phyloP scores from a whole-genome alignment of 1,140 invertebrate genomes.

The Idris sp. region DNA sequence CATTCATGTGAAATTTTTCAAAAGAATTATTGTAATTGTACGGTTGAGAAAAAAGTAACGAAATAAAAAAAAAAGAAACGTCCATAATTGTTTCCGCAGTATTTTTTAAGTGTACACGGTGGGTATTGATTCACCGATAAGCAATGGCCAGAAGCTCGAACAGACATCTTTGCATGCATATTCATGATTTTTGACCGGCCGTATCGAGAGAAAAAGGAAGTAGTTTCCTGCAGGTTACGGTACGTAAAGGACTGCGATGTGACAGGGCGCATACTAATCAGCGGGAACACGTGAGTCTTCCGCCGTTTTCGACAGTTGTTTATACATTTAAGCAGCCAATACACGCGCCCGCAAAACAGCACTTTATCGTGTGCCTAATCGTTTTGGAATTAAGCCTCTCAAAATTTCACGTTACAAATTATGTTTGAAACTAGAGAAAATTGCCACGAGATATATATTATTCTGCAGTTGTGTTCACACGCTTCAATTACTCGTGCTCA shows the following conservation, averaged over 20 bases:
- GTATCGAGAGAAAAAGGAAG: conserved; percentile 74
- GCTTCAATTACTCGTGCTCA: no score
- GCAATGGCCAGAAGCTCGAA: conserved; percentile 58
- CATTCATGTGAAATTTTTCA: conserved; percentile 28
- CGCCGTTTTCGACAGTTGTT: conserved; percentile 64
- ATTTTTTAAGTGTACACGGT: conserved; percentile 33
- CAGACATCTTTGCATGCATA: conserved; percentile 69
- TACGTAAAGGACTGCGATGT: conserved; percentile 68
- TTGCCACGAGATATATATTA: background rate
- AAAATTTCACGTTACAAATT: conserved; percentile 29
- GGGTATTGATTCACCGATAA: conserved; percentile 59
- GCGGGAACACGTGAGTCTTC: conserved; percentile 56
- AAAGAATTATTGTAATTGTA: conserved; percentile 37
- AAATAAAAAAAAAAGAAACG: conserved; percentile 16
- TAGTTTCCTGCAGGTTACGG: conserved; percentile 67
- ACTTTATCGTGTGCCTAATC: conserved; percentile 40
- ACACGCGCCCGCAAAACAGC: conserved; percentile 34
- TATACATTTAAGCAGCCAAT: conserved; percentile 37
- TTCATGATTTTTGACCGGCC: conserved; percentile 74
- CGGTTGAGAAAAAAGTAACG: conserved; percentile 7
- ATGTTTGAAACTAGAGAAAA: conserved; percentile 5
- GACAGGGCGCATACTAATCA: conserved; percentile 74
- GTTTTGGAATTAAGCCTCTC: conserved; percentile 29
- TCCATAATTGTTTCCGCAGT: conserved; percentile 51
- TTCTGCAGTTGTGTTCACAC: conserved; percentile 6